phyloP scores from a whole-genome alignment of 2,113 vertebrate genomes.

The Lagopus leucura region DNA sequence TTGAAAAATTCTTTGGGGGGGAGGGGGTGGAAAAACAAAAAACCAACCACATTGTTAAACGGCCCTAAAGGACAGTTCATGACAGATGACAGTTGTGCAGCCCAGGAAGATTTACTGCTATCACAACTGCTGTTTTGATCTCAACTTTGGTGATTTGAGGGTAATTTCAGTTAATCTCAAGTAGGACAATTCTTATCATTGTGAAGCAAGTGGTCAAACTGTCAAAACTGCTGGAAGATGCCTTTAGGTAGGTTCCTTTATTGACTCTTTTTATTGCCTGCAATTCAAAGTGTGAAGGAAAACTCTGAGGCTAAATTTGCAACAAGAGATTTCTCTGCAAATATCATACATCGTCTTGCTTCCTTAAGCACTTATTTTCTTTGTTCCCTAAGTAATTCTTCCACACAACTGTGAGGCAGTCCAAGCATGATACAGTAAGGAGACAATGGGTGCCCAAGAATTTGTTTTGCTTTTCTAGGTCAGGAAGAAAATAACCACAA shows the following conservation, averaged over 20 bases:
- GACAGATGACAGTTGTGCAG: background rate
- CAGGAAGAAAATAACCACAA: background rate
- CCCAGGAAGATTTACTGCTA: background rate
- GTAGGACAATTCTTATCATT: background rate
- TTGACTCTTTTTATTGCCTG: background rate
- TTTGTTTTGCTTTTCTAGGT: background rate
- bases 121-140: background rate
- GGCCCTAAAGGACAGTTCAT: accelerated
- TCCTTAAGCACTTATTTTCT: background rate
- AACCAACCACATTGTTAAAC: background rate
- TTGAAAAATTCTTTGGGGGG: too few species aligned
- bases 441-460: background rate
- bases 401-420: background rate
- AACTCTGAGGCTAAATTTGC: background rate
- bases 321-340: background rate
- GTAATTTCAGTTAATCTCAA: background rate
- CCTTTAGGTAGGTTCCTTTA: background rate
- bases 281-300: background rate
- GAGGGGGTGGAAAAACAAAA: too few species aligned
- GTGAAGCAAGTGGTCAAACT: background rate
- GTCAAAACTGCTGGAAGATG: background rate
- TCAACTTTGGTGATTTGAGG: background rate
- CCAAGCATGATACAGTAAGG: background rate
- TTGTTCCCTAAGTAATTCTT: background rate
- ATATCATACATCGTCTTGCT: background rate